Conservation (phyloP, 2,888 invertebrate species). For the Schizaphis graminum region DNA sequence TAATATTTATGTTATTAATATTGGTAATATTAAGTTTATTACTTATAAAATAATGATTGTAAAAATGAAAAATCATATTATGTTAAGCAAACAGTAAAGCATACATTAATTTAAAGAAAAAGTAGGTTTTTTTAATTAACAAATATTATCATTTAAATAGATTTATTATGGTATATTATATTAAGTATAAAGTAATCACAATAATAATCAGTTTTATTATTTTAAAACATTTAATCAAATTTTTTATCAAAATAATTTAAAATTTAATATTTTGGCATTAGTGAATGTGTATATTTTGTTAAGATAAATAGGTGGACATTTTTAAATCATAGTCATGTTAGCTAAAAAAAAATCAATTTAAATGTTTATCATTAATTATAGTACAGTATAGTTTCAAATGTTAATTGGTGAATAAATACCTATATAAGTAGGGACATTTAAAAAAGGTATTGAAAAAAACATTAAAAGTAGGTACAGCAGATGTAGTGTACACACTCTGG, state of each 20-base stretch:
- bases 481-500: not conserved
- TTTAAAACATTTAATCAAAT: not conserved
- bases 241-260: not conserved
- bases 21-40: not conserved
- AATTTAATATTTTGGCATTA: not conserved
- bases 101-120: not conserved
- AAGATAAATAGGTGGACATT: not conserved
- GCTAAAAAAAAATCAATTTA: not conserved
- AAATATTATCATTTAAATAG: not conserved
- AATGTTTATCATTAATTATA: not conserved
- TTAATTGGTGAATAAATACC: not conserved
- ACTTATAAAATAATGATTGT: not conserved
- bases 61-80: not conserved
- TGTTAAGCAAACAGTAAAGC: not conserved
- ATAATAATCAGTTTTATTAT: not conserved
- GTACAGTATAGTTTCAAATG: not conserved
- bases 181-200: not conserved
- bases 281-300: not conserved
- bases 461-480: too few relatives aligned
- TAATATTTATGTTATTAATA: not conserved
- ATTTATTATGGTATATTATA: not conserved
- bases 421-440: not conserved
- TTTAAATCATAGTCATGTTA: not conserved
- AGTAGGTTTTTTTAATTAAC: not conserved
- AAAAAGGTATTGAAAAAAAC: not conserved